Base-by-base conservation (phyloP, 2,797 vertebrate genomes). In the Dendrocincla fuliginosa region DNA sequence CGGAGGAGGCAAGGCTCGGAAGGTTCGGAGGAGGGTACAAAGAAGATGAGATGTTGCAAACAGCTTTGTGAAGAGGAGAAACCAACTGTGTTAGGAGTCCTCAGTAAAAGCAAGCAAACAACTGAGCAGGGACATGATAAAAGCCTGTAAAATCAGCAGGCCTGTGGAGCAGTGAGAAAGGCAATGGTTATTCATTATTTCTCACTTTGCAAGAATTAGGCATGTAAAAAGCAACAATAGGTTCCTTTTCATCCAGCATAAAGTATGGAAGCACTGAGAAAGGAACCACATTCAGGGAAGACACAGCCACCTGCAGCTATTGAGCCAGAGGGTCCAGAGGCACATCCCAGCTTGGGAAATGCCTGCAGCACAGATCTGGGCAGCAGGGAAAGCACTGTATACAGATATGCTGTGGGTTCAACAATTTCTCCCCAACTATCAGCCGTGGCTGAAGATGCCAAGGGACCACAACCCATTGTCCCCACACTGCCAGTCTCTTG, bases 401-500 rank as follows among this genome's bases (percentile, higher is more conserved):
- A 46, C 1, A 47, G 14, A 32, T 5, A 78, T 1, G 10, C 8
- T 49, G 50, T 0, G 0, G 6, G 47, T 86, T 73, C 4, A 37
- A 42, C 27, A 5, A 3, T 15, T 30, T 53, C 41, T 6, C 1
- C 7, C 33, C 60, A 64, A 2, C 37, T 59, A 75, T 37, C 60
- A 77, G 7, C 15, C 11, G 16, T 7, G 16, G 25, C 16, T 71
- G 53, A 37, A 70, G 52, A 46, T 33, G 50, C 27, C 12, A 19
- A 46, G 13, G 65, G 57, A 78, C 65, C n/a, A 22, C 35, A 57
- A 12, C 30, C 3, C 2, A 19, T 15, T 16, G 12, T 3, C 8
- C 18, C 19, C 1, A 35, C 24, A 9, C 57, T 22, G 19, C 19
- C 57, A 37, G 19, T 12, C 35, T 63, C 55, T 20, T 39, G 41